Percentiles rank a stretch among this genome's conserved stretches.
These are phyloP conservation scores for Odontamblyopus lacepedii DNA, from an alignment of 2,797 vertebrate genomes.

Conservation along the genomic window DNA sequence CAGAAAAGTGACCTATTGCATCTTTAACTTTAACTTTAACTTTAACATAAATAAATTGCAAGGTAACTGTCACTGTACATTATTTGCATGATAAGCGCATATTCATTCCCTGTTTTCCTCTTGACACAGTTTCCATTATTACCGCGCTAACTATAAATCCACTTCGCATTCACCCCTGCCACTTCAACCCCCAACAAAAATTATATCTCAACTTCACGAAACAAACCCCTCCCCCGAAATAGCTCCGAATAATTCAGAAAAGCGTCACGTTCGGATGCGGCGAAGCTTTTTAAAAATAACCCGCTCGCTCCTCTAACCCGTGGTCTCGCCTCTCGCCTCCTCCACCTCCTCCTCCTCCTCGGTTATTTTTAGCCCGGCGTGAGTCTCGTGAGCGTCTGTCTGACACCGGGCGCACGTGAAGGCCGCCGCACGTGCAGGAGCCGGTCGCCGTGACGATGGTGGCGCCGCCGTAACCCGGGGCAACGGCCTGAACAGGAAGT, in stretches of 20 bases:
- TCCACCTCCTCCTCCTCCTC: constrained; percentile 12
- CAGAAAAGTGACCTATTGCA: too few relatives aligned
- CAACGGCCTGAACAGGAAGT: background rate
- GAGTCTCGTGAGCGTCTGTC: constrained; percentile 54
- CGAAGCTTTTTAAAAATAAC: constrained; percentile 60
- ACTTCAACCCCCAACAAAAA: background rate
- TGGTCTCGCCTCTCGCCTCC: constrained; percentile 30
- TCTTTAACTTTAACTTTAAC: too few relatives aligned
- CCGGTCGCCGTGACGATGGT: constrained; percentile 17
- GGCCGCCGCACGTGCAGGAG: constrained; percentile 52
- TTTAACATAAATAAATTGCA: too few relatives aligned
- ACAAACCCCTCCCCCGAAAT: constrained; percentile 10
- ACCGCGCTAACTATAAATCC: background rate
- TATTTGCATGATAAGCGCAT: too few relatives aligned
- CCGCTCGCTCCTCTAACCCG: constrained; percentile 59
- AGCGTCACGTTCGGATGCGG: constrained; percentile 29
- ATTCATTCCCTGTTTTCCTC: background rate
- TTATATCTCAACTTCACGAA: background rate
- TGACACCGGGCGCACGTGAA: constrained; percentile 62
- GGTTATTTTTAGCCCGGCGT: constrained; percentile 71
- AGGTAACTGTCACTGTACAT: too few relatives aligned
- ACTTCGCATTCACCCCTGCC: background rate
- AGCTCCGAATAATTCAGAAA: constrained; percentile 16
- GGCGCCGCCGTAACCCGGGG: constrained; percentile 19
- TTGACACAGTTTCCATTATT: background rate